Percentiles rank a stretch among this genome's conserved stretches.
Evolutionary conservation across 2,113 vertebrate species (phyloP).

Genomic region (Aleadryas rufinucha): DNA sequence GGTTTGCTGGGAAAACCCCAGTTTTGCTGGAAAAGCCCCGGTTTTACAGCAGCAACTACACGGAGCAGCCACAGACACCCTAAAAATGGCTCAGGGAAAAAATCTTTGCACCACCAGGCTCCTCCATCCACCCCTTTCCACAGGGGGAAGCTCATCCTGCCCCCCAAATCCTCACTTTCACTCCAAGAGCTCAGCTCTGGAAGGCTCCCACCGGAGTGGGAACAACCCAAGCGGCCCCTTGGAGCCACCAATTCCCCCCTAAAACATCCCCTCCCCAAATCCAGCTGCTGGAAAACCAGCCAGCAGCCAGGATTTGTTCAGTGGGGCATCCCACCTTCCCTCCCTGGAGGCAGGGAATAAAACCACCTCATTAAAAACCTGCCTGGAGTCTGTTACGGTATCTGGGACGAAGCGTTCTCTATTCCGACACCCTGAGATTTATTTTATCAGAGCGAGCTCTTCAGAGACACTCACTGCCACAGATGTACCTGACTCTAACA

Average conservation of each 20-base stretch:
- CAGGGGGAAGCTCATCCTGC: background rate
- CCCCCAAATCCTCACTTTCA: rapidly evolving
- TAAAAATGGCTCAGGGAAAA: background rate
- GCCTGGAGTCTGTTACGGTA: conserved; percentile 27
- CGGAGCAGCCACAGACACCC: rapidly evolving
- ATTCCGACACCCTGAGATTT: conserved; percentile 21
- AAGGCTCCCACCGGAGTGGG: background rate
- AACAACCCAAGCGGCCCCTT: background rate
- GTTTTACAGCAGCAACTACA: background rate
- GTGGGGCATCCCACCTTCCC: conserved; percentile 6
- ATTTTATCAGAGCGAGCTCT: conserved; percentile 30
- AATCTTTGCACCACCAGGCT: background rate
- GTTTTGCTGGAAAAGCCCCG: rapidly evolving
- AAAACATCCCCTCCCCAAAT: background rate
- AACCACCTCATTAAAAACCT: background rate
- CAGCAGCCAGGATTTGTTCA: background rate
- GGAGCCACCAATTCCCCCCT: background rate
- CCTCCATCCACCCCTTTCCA: background rate
- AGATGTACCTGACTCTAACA: background rate
- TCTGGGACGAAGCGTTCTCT: conserved; percentile 55
- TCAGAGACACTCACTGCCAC: conserved; percentile 6
- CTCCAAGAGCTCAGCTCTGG: background rate
- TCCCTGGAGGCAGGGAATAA: background rate
- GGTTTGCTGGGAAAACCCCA: background rate
- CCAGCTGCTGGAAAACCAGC: background rate